These are phyloP conservation scores for Meandrina meandrites DNA, from an alignment of 92 coral and sea anemone species.

Conservation along the genomic window DNA sequence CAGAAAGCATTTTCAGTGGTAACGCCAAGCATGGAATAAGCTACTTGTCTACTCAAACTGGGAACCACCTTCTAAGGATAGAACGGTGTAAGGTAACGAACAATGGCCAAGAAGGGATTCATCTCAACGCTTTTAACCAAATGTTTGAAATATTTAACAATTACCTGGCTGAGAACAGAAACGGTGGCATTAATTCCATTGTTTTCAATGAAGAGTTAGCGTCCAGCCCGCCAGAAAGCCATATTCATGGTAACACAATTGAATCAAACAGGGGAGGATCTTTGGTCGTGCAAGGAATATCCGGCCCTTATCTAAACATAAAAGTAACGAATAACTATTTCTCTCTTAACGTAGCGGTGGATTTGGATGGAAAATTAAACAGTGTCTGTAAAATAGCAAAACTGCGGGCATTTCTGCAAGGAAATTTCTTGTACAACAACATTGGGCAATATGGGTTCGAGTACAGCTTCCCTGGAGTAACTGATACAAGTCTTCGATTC, in stretches of 20 bases:
- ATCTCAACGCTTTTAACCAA: slow-evolving; percentile 22
- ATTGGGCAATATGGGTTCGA: slow-evolving; percentile 15
- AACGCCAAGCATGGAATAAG: slow-evolving; percentile 10
- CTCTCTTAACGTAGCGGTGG: slow-evolving; percentile 14
- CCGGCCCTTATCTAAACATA: slow-evolving; percentile 18
- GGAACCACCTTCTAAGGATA: slow-evolving; percentile 6
- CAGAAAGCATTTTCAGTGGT: slow-evolving; percentile 12
- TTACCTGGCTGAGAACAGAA: slow-evolving; percentile 26
- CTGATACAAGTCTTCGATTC: background rate
- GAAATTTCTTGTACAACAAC: slow-evolving; percentile 38
- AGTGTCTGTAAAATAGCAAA: slow-evolving; percentile 22
- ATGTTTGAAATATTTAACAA: slow-evolving; percentile 19
- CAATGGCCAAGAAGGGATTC: slow-evolving; percentile 22
- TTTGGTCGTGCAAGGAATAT: slow-evolving; percentile 14
- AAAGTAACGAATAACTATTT: slow-evolving; percentile 26
- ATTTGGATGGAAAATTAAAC: background rate
- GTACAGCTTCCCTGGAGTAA: background rate
- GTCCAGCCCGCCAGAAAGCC: background rate
- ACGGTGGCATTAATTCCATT: slow-evolving; percentile 1
- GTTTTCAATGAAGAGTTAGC: background rate
- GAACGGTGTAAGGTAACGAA: slow-evolving; percentile 12
- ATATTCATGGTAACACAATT: slow-evolving; percentile 28
- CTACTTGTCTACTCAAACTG: background rate
- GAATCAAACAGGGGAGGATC: slow-evolving; percentile 18
- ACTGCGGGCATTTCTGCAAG: background rate